A percentile compares a stretch with the other conserved stretches of the same genome.
phyloP scores from a whole-genome alignment of 2,797 vertebrate species.

The Pyrocephalus nanus region DNA sequence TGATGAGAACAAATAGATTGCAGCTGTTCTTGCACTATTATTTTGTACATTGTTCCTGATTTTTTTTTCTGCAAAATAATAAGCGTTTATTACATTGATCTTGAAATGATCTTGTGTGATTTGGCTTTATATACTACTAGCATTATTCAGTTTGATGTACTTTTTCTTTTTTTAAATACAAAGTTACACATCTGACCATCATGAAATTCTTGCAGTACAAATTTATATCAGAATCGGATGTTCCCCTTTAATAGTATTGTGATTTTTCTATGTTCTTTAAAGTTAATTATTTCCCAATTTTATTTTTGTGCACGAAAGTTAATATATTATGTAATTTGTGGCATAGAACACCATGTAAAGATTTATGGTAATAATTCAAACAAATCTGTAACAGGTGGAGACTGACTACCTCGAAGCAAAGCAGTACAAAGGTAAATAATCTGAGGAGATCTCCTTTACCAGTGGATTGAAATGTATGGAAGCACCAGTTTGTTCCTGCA shows the following conservation, averaged over 20 bases:
- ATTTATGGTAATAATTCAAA: constrained; percentile 62
- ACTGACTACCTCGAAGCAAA: constrained; percentile 76
- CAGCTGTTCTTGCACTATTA: constrained; percentile 77
- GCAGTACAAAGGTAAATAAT: constrained; percentile 64
- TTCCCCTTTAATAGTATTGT: constrained; percentile 76
- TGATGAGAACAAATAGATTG: constrained; percentile 77
- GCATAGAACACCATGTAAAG: constrained; percentile 71
- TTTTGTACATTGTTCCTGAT: constrained; percentile 74
- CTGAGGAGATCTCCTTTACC: constrained; percentile 51
- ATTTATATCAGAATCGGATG: constrained; percentile 66
- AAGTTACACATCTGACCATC: constrained; percentile 65
- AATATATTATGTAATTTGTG: constrained; percentile 76
- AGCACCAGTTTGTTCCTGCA: constrained; percentile 25
- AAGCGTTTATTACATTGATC: constrained; percentile 73
- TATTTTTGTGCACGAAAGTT: constrained; percentile 78
- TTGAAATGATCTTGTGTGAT: constrained; percentile 75
- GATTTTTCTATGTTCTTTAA: constrained; percentile 73
- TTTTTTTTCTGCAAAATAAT: constrained; percentile 69
- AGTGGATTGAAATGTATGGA: constrained; percentile 36
- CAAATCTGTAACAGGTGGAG: constrained; percentile 69
- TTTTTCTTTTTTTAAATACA: constrained; percentile 59
- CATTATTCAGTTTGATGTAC: constrained; percentile 75
- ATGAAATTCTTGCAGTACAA: constrained; percentile 73
- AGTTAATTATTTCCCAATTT: constrained; percentile 68
- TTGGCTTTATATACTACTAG: constrained; percentile 77